Percentiles rank a stretch among this genome's conserved stretches.
Conservation (phyloP, 2,113 vertebrate genomes). For the Mustela nigripes region DNA sequence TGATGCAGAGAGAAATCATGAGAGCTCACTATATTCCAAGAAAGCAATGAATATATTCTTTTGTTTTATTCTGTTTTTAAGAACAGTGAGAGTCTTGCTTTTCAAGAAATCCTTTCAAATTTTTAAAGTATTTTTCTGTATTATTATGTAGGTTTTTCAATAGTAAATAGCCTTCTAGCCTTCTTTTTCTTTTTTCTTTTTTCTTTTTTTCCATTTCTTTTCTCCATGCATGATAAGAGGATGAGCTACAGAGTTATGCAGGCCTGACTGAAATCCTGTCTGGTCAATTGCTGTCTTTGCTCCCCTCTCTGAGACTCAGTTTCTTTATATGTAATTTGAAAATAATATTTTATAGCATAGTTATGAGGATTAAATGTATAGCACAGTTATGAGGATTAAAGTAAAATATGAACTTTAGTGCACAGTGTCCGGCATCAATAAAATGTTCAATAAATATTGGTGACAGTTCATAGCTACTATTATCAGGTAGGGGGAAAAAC, state of each 20-base stretch:
- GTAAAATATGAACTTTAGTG: background rate
- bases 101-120: background rate
- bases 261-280: background rate
- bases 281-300: background rate
- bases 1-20: constrained; percentile 1
- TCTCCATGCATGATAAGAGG: background rate
- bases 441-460: background rate
- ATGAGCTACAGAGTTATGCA: background rate
- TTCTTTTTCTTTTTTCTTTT: background rate
- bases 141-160: background rate
- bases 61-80: background rate
- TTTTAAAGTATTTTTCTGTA: background rate
- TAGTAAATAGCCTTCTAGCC: background rate
- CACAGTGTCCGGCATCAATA: background rate
- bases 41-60: background rate
- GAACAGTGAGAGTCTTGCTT: background rate
- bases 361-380: background rate
- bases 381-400: background rate
- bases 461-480: background rate
- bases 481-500: background rate
- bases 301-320: background rate
- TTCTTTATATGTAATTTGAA: background rate
- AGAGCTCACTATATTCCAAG: background rate
- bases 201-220: background rate
- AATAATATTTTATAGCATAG: background rate